Base-by-base conservation (phyloP, 2,113 vertebrate genomes). In the Corydoras sp. region DNA sequence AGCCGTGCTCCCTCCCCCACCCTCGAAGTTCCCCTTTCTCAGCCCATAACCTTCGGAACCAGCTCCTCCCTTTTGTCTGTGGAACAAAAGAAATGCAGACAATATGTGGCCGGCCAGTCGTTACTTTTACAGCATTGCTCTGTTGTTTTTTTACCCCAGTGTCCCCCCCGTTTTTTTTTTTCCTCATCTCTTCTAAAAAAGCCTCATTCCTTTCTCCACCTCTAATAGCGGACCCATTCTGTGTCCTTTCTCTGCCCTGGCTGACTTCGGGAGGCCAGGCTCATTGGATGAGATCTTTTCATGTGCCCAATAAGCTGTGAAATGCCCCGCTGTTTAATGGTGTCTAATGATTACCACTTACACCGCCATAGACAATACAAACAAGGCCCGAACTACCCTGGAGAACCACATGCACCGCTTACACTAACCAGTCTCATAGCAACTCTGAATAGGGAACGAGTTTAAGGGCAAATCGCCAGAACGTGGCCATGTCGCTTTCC, bases 81-180 rank as follows among this genome's bases (percentile, higher is more conserved):
- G 18, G 29, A 50, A 88, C 92, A 88, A 91, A 91, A 91, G 86
- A 88, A 76, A 84, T 54, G 14, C 81, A 71, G 84, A 91, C 90
- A 92, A 88, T 90, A 86, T 67, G 83, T 82, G 85, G 88, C 86
- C 88, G 83, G 84, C 89, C 89, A 85, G 90, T 90, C 87, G 87
- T 85, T 88, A 87, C 85, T 84, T 91, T 89, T 85, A 81, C 60
- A 61, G 56, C 75, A 56, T 68, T 85, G 76, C 86, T 82, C 81
- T 79, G 49, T 74, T 70, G 67, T 63, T 55, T 71, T 80, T 72
- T 62, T 61, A 60, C 13, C 72, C 72, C 54, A 43, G 62, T 24
- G 18, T 59, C 54, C 62, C 80, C 24, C 68, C 71, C 77, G 43
- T 75, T 58, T 60, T 85, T 84, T 81, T 70, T 76, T 81, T 73